phyloP scores from a whole-genome alignment of 2,888 invertebrate species.

The Megastigmus dorsalis region DNA sequence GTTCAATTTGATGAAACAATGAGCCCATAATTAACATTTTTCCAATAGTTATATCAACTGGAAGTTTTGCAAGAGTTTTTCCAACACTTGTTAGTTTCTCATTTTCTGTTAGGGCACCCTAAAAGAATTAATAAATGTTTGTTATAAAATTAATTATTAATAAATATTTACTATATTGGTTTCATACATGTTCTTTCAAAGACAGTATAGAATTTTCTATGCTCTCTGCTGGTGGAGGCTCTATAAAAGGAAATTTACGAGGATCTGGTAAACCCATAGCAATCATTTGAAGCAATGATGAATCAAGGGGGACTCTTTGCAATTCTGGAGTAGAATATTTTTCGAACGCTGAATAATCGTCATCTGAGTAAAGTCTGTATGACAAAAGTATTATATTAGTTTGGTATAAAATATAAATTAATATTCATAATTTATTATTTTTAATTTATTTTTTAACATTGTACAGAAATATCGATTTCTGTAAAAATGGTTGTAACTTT shows the following conservation, averaged over 20 bases:
- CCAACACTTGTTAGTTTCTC: conserved; percentile 92
- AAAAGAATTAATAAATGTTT: conserved; percentile 57
- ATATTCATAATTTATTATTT: background rate
- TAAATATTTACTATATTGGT: background rate
- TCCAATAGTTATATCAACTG: conserved; percentile 95
- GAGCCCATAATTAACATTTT: conserved; percentile 96
- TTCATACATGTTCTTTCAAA: conserved; percentile 87
- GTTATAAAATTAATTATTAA: conserved; percentile 13
- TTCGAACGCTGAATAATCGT: conserved; percentile 86
- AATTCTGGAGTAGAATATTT: conserved; percentile 94
- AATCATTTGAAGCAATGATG: conserved; percentile 93
- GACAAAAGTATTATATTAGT: conserved; percentile 7
- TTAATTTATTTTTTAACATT: conserved; percentile 1
- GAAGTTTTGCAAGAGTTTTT: conserved; percentile 88
- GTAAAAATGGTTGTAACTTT: no score
- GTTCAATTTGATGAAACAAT: conserved; percentile 90
- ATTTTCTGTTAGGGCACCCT: conserved; percentile 87
- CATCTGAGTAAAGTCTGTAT: conserved; percentile 86
- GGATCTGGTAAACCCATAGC: conserved; percentile 94
- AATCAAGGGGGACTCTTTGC: conserved; percentile 94
- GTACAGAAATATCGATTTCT: background rate
- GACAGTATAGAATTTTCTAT: conserved; percentile 91
- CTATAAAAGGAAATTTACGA: conserved; percentile 94
- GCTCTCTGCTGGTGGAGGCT: conserved; percentile 89
- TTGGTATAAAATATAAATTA: background rate